Evolutionary conservation across 2,113 vertebrate genomes (phyloP).

Genomic region (Mellivora capensis): DNA sequence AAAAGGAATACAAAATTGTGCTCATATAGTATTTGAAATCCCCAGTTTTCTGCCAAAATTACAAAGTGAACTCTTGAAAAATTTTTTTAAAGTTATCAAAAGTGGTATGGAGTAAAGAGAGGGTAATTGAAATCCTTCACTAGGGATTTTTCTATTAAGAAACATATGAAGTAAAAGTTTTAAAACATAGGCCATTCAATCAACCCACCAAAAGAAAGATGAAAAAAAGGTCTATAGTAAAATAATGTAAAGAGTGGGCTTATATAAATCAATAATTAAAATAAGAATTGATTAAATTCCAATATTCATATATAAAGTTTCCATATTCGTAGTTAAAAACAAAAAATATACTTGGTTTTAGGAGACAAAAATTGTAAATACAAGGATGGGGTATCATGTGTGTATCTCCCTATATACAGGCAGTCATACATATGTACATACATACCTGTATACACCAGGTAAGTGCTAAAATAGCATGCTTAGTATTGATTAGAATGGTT

Average conservation of each 20-base stretch:
- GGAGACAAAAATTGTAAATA: background rate
- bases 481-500: background rate
- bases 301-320: background rate
- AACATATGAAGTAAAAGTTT: background rate
- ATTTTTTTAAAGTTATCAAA: background rate
- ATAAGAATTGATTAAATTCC: background rate
- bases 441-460: background rate
- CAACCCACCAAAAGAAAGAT: background rate
- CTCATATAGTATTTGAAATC: background rate
- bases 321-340: background rate
- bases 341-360: background rate
- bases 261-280: background rate
- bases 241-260: background rate
- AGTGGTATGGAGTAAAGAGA: background rate
- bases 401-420: background rate
- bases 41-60: background rate
- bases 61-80: background rate
- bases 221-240: background rate
- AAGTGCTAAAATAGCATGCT: background rate
- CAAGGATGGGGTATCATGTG: background rate
- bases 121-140: background rate
- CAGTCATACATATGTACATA: background rate
- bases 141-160: background rate
- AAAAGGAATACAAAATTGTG: background rate
- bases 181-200: background rate